Evolutionary conservation across 2,797 vertebrate genomes (phyloP).

Genomic region (Sylvia borin): DNA sequence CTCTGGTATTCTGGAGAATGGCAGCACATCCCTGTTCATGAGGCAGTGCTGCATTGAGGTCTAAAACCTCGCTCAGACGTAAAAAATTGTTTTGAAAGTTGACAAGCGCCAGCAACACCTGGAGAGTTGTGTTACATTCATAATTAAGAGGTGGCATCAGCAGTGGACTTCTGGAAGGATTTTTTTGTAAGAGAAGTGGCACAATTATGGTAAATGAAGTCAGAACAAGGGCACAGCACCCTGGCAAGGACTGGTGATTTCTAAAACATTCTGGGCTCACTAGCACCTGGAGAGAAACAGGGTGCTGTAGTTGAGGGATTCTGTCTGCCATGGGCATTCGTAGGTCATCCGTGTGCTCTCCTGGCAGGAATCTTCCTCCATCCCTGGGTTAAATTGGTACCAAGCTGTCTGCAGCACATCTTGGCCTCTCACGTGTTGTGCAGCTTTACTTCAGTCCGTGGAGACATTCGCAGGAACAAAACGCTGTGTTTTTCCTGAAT

Average conservation of each 20-base stretch:
- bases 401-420: background rate
- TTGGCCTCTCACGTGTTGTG: background rate
- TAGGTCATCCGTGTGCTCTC: background rate
- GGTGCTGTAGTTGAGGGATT: background rate
- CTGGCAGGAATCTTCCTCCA: background rate
- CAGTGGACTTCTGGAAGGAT: background rate
- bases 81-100: background rate
- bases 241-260: background rate
- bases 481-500: background rate
- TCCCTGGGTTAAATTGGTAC: background rate
- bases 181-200: background rate
- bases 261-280: background rate
- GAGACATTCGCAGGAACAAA: background rate
- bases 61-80: background rate
- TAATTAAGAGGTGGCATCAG: background rate
- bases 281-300: background rate
- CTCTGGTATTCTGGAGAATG: background rate
- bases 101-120: background rate
- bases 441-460: rapidly evolving
- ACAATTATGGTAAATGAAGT: background rate
- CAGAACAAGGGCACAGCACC: background rate
- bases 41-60: background rate
- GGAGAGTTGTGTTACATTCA: background rate
- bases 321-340: rapidly evolving
- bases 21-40: rapidly evolving